Evolutionary conservation across 2,797 vertebrate species (phyloP), one percentile per base, ranked within the genome.

Genomic region (Tragopan temminckii): DNA sequence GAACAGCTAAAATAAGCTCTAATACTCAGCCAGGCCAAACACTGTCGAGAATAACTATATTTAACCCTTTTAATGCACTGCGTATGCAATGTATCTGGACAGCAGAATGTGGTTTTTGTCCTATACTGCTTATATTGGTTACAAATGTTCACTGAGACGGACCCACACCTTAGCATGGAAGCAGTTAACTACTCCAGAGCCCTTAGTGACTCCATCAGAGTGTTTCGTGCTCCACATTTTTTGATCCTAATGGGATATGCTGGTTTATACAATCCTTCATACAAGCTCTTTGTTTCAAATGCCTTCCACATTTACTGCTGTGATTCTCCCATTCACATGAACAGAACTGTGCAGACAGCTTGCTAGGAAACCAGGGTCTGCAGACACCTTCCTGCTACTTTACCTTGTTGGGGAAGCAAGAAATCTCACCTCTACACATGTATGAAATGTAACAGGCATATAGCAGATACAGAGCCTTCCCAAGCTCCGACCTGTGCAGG

Each of bases 1-100:
- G 89, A 96, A 74, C 94, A 91, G 93, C 95, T 97, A 96, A 96
- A 97, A 96, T 94, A 96, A 95, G 91, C 92, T 94, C 85, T 95
- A 93, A 96, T 90, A 89, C 91, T 90, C 87, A 95, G 88, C 87
- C 91, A 86, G 88, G 85, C 82, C 92, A 93, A 93, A 94, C 57
- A 89, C 74, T 90, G 89, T 63, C 27, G 68, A 86, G 82, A 96
- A 86, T 67, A 93, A 42, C 90, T 75, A 13, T 46, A 46, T 81
- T 96, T 97, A 97, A 97, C 94, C 82, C 85, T 94, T 95, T 16
- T 14, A n/a, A 35, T 64, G 27, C 29, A 42, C 36, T 6, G 14
- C 6, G 52, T 46, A 21, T 43, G 40, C 46, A 46, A 64, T 68
- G 55, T 2, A 15, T 53, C 81, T 63, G 70, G 70, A 43, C 55